Evolutionary conservation across 1,140 invertebrate species (phyloP), one percentile per base, ranked within the genome.

Genomic region (Ceratoteleas bidentatus): DNA sequence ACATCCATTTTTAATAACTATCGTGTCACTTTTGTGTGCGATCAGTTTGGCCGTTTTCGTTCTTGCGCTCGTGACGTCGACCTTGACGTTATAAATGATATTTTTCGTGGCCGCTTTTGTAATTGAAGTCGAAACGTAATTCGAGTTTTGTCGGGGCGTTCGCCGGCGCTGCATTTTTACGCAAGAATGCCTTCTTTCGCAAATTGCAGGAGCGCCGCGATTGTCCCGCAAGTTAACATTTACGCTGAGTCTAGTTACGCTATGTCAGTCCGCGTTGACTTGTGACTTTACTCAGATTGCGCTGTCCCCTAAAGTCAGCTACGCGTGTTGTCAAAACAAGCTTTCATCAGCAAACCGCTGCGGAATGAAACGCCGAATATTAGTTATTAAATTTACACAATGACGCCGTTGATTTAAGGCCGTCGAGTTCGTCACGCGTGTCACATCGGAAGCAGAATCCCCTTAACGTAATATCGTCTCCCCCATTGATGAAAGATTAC

Each of bases 1-100:
- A 74, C 34, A 74, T 74, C 57, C 68, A 78, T 78, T 83, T 75
- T 78, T 83, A 78, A 78, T 74, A 83, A 77, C 69, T 47, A 74
- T 61, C 57, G 57, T 74, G 80, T 78, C 74, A 74, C 15, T 69
- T 61, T n/a, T 45, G 60, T 8, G n/a, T 52, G 33, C 52, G 60
- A 60, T 72, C 50, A 61, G 69, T 75, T 43, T 70, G 10, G n/a
- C 38, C 40, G 9, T 65, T 56, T 62, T 78, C 57, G 16, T 57
- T 62, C 57, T 33, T 56, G 2, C 36, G 10, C 14, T 38, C 11
- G 14, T 56, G 40, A 36, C 68, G 47, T 1, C 43, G 34, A 11
- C 61, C 58, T 74, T 74, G 70, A 65, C 49, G 58, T 74, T 50
- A 58, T 52, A 61, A 61, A 49, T 49, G 57, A 53, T 56, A 52